Conservation (phyloP, 2,797 vertebrate species). For the Phataginus tetradactyla region DNA sequence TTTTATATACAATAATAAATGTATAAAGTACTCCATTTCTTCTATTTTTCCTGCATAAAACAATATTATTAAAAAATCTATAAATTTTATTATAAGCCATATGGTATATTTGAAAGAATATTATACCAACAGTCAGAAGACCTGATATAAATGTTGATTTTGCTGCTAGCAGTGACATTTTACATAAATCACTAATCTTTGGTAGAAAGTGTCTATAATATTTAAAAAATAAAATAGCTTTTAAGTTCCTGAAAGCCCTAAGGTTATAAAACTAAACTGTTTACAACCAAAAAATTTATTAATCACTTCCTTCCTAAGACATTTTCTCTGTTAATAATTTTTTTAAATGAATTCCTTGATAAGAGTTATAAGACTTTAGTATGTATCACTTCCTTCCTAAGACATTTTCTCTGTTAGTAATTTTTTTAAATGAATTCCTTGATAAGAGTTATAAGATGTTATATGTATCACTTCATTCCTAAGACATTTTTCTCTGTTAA, state of each 20-base stretch:
- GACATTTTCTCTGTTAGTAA: no score
- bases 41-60: not conserved
- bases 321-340: not conserved
- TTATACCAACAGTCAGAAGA: not conserved
- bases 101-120: not conserved
- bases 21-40: not conserved
- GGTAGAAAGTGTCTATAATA: not conserved
- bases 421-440: no score
- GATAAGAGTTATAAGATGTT: no score
- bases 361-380: no score
- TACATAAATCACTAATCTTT: not conserved
- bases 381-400: no score
- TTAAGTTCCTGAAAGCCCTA: not conserved
- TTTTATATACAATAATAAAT: not conserved
- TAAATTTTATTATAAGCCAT: not conserved
- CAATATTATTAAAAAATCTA: not conserved
- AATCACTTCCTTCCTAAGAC: not conserved
- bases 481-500: no score
- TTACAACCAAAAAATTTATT: not conserved
- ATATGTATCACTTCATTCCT: not conserved
- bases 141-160: not conserved
- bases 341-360: no score
- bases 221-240: not conserved
- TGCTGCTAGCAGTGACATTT: not conserved
- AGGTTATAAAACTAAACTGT: not conserved